phyloP scores from a whole-genome alignment of 2,888 invertebrate genomes.

The Heliconius aoede region DNA sequence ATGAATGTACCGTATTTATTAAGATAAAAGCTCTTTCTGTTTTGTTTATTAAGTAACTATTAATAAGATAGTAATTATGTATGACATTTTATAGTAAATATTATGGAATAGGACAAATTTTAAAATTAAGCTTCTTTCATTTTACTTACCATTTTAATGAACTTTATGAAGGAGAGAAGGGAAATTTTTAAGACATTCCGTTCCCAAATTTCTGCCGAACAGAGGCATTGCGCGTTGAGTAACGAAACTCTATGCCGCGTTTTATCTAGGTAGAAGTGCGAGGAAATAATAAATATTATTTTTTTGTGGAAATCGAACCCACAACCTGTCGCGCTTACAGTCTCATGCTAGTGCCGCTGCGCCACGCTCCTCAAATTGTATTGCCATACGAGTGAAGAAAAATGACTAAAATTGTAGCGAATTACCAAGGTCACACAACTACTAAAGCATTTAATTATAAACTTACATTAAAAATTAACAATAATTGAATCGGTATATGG shows the following conservation, averaged over 20 bases:
- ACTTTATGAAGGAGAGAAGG: not conserved
- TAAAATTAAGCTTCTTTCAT: not conserved
- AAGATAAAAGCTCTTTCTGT: slow-evolving; percentile 10
- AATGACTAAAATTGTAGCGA: not conserved
- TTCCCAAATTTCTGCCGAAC: too few relatives aligned
- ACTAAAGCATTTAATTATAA: not conserved
- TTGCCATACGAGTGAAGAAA: not conserved
- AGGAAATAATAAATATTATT: too few relatives aligned
- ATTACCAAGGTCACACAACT: not conserved
- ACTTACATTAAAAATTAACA: not conserved
- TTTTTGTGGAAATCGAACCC: too few relatives aligned
- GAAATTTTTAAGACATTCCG: too few relatives aligned
- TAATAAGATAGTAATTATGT: not conserved
- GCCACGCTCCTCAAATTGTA: too few relatives aligned
- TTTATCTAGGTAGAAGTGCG: too few relatives aligned
- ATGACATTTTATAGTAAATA: not conserved
- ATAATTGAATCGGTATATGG: not conserved
- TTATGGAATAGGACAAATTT: not conserved
- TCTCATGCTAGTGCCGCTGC: too few relatives aligned
- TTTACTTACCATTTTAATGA: not conserved
- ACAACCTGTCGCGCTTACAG: too few relatives aligned
- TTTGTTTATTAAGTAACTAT: not conserved
- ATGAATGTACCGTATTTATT: slow-evolving; percentile 27
- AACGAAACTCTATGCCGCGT: too few relatives aligned
- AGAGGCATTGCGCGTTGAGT: too few relatives aligned